These are phyloP conservation scores for Nyleta sp. DNA, from an alignment of 2,888 invertebrate genomes.

Conservation along the genomic window DNA sequence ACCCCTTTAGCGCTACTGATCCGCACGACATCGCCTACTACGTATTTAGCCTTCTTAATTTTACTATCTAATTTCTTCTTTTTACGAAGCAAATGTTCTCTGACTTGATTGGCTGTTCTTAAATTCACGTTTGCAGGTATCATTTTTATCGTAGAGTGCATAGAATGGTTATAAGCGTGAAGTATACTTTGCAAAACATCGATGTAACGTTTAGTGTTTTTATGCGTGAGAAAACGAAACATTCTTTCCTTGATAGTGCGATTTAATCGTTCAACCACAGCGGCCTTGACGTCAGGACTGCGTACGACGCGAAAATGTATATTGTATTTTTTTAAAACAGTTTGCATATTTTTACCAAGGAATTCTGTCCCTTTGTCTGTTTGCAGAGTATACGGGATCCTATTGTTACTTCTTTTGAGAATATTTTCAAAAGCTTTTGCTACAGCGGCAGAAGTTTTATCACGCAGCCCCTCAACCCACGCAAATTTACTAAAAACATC, in stretches of 20 bases:
- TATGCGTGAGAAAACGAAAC: conserved; percentile 20
- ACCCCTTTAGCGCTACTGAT: conserved; percentile 9
- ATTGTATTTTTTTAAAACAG: background rate
- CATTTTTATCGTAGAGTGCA: no score
- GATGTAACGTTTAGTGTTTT: background rate
- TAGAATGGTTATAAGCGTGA: no score
- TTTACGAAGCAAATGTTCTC: background rate
- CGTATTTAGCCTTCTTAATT: conserved; percentile 14
- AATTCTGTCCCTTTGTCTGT: conserved; percentile 9
- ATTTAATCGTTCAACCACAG: conserved; percentile 7
- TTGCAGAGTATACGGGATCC: background rate
- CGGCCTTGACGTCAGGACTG: conserved; percentile 6
- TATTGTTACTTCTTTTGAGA: conserved; percentile 1
- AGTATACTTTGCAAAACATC: background rate
- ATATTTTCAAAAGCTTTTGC: conserved; percentile 4
- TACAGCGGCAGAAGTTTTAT: background rate
- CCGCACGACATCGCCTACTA: conserved; percentile 11
- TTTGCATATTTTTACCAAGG: background rate
- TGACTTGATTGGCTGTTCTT: no score
- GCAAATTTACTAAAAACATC: conserved; percentile 8
- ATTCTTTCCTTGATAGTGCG: conserved; percentile 4
- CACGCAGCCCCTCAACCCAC: background rate
- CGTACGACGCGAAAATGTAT: conserved; percentile 11
- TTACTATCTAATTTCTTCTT: background rate
- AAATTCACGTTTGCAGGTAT: no score